Evolutionary conservation across 2,888 invertebrate genomes (phyloP).

Genomic region (Orthosia cruda): DNA sequence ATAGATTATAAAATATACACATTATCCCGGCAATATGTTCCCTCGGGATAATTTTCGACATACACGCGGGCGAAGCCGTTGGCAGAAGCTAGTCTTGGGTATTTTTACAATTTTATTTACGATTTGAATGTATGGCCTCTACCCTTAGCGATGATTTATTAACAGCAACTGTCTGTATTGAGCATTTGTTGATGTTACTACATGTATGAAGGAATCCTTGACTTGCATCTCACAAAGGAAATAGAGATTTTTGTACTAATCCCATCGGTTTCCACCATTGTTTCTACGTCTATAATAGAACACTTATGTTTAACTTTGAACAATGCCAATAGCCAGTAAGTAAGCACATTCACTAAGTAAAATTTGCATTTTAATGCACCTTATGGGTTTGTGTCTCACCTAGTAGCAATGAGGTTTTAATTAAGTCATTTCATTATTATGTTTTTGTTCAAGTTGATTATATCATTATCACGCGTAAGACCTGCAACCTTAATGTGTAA

Average conservation of each 20-base stretch:
- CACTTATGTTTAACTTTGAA: constrained; percentile 25
- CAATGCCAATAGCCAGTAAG: constrained; percentile 29
- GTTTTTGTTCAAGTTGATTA: background rate
- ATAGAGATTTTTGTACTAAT: constrained; percentile 9
- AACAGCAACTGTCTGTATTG: background rate
- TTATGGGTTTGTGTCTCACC: background rate
- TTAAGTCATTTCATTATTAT: constrained; percentile 21
- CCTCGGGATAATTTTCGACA: too few relatives aligned
- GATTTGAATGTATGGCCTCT: background rate
- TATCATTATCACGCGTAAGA: too few relatives aligned
- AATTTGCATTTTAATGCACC: constrained; percentile 21
- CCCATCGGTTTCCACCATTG: constrained; percentile 30
- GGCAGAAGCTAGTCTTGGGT: too few relatives aligned
- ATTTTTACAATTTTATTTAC: background rate
- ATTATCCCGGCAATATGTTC: too few relatives aligned
- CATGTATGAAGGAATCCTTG: constrained; percentile 26
- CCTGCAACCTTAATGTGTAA: too few relatives aligned
- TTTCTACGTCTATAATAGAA: constrained; percentile 32
- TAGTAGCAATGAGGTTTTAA: constrained; percentile 1
- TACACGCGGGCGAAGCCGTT: too few relatives aligned
- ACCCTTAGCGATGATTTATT: background rate
- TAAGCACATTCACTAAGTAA: constrained; percentile 14
- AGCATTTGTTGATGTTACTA: background rate
- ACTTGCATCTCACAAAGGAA: constrained; percentile 24
- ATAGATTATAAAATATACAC: too few relatives aligned